Conservation (phyloP, 1,140 invertebrate genomes). For the Psilanteris sp. region DNA sequence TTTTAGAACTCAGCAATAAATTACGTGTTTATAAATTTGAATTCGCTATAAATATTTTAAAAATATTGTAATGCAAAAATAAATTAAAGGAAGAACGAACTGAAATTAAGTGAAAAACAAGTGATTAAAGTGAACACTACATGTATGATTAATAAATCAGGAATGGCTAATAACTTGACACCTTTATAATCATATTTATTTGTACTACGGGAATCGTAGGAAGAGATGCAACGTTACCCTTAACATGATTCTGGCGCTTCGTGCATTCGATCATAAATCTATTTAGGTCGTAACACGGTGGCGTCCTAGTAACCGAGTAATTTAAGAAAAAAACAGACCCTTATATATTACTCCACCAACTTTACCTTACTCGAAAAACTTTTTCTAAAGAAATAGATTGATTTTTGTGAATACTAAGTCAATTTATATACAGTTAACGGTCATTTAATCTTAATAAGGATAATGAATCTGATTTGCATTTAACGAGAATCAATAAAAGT, state of each 20-base stretch:
- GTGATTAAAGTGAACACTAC: conserved; percentile 3
- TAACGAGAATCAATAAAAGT: too few species aligned
- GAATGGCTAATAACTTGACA: conserved; percentile 24
- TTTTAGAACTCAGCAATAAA: too few species aligned
- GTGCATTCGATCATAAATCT: conserved; percentile 32
- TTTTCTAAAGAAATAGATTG: too few species aligned
- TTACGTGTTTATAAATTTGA: too few species aligned
- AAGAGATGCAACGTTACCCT: conserved; percentile 10
- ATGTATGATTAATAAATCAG: conserved; percentile 33
- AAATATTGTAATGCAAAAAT: neutral
- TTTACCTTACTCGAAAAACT: too few species aligned
- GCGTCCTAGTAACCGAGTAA: conserved; percentile 8
- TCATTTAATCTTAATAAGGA: too few species aligned
- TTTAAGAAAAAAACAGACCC: conserved; percentile 16
- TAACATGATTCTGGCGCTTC: conserved; percentile 6
- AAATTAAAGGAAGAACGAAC: neutral
- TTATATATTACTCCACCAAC: neutral
- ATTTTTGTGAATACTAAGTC: too few species aligned
- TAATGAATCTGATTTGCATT: too few species aligned
- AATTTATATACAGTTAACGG: too few species aligned
- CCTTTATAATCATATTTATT: conserved; percentile 32
- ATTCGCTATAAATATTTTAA: too few species aligned
- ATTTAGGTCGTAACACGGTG: conserved; percentile 25
- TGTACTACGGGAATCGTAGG: conserved; percentile 1
- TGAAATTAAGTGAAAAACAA: too few species aligned